Base-by-base conservation (phyloP, 2,797 vertebrate genomes). In the Psittacula echo region DNA sequence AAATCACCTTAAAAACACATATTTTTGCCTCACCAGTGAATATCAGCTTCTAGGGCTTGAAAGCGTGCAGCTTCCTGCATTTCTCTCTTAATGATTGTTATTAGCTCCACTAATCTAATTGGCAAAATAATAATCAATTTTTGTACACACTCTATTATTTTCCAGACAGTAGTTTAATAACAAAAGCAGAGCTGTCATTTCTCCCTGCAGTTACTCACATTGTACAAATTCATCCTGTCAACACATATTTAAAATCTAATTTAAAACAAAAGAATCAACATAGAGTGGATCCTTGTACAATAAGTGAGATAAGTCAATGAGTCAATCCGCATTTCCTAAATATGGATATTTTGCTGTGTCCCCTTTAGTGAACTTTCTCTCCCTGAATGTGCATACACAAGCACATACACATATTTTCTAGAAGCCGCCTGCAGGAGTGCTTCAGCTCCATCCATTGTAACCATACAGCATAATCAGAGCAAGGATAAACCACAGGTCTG, bases 231-330 rank as follows among this genome's bases (percentile, higher is more conserved):
- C 90, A 93, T 92, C 95, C 95, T 97, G 97, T 97, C 97, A 98
- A 98, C 97, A 97, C 95, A 80, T 90, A 97, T 97, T 98, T 97
- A 97, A 98, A 98, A 97, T 96, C 96, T 96, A 96, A 97, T 97
- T 97, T 67, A 61, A 94, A 87, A 93, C 88, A 77, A 94, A 96
- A 94, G 93, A 71, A 54, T 90, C 94, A 96, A 70, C 94, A 81
- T 39, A 74, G 68, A 82, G 87, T 10, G 86, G 91, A 95, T 96
- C 93, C 96, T 86, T 87, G 85, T 94, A 95, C 75, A 84, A 75
- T 95, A 95, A 96, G 65, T 83, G 94, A 62, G 75, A 79, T 96
- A 96, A 96, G 97, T 91, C 89, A 87, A 83, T 21, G 86, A 96
- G 89, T 97, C 91, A 95, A 93, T 93, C 77, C 90, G 23, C 67